Conservation (phyloP, 1,140 invertebrate species). For the Physella acuta region DNA sequence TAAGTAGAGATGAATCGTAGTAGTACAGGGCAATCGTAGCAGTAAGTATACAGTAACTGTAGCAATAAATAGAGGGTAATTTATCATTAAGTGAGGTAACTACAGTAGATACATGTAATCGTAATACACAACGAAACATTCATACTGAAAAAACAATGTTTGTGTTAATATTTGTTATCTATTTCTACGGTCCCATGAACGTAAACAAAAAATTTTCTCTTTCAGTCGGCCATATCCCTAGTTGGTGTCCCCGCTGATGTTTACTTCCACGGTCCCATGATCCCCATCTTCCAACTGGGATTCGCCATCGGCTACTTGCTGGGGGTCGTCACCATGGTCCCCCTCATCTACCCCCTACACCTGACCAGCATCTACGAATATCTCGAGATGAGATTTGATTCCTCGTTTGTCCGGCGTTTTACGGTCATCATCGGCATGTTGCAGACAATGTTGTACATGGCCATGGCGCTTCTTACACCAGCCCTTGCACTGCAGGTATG, state of each 20-base stretch:
- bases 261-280: slow-evolving; percentile 61
- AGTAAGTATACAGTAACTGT: too few species aligned
- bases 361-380: slow-evolving; percentile 66
- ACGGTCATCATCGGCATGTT: slow-evolving; percentile 36
- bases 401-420: not conserved
- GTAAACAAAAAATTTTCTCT: slow-evolving; percentile 62
- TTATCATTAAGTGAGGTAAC: too few species aligned
- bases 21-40: too few species aligned
- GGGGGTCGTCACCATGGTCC: slow-evolving; percentile 41
- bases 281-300: slow-evolving; percentile 9
- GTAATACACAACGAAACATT: too few species aligned
- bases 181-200: too few species aligned
- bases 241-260: slow-evolving; percentile 82
- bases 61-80: too few species aligned
- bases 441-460: slow-evolving; percentile 73
- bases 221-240: slow-evolving; percentile 84
- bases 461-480: slow-evolving; percentile 89
- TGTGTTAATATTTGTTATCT: too few species aligned
- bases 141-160: too few species aligned
- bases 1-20: too few species aligned
- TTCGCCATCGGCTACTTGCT: slow-evolving; percentile 38
- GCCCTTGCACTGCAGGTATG: slow-evolving; percentile 85
- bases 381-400: slow-evolving; percentile 65
- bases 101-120: too few species aligned
- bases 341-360: slow-evolving; percentile 47